A percentile compares a stretch with the other conserved stretches of the same genome.
Conservation (phyloP, 2,113 vertebrate species). For the Phylloscopus whistleri region DNA sequence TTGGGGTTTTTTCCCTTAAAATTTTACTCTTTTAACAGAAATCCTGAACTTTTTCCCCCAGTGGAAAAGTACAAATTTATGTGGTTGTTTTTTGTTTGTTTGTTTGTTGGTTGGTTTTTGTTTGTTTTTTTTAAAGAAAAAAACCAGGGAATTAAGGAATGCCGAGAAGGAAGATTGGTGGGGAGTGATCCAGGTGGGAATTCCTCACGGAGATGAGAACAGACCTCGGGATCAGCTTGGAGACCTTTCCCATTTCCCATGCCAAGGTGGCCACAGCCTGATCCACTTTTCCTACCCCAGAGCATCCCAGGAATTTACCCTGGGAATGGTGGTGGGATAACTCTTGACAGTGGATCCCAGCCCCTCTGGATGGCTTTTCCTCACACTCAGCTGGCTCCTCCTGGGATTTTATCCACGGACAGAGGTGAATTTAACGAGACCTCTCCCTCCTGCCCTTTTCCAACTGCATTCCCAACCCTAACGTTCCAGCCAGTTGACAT, state of each 20-base stretch:
- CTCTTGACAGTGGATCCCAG: background rate
- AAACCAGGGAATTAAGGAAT: background rate
- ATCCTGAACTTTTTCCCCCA: fast-evolving
- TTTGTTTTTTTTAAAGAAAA: background rate
- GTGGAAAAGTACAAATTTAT: background rate
- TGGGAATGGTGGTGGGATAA: background rate
- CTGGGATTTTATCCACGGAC: background rate
- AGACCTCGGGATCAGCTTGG: background rate
- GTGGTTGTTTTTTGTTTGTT: too few species aligned
- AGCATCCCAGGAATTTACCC: background rate
- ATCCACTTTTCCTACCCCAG: background rate
- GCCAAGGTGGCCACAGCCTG: background rate
- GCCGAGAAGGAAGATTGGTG: fast-evolving
- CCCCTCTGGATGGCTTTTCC: background rate
- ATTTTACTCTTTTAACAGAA: background rate
- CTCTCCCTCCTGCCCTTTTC: background rate
- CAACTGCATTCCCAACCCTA: background rate
- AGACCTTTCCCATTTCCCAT: background rate
- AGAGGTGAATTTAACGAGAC: background rate
- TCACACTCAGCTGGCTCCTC: background rate
- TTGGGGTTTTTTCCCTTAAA: background rate
- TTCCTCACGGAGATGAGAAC: background rate
- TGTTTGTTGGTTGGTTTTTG: too few species aligned
- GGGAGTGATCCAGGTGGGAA: background rate
- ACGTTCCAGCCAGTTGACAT: background rate